Evolutionary conservation across 1,140 invertebrate genomes (phyloP), one percentile per base, ranked within the genome.

Genomic region (Helicoverpa armigera): DNA sequence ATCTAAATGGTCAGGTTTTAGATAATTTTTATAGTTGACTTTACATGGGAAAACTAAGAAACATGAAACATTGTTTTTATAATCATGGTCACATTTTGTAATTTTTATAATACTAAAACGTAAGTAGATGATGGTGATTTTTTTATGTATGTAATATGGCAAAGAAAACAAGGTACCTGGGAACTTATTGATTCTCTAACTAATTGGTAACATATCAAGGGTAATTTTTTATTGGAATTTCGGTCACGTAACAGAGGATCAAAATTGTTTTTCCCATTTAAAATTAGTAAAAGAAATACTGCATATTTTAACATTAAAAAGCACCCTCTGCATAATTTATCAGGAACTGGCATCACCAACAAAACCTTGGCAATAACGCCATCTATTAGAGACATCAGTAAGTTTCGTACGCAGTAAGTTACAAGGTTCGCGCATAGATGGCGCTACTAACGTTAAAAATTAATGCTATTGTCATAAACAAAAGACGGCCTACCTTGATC

Each of bases 401-500:
- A 0, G 0, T 3, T 31, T 48, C 7, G 9, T 0, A 2, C 12
- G 7, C 16, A 12, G 1, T 0, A 5, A 75, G 35, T 61, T n/a
- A 43, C 7, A 43, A 2, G 2, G 4, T 2, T 2, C 12, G 29
- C 14, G 16, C 16, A 82, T 79, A 86, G 85, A 88, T 85, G 83
- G 81, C 87, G 81, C 14, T 84, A 10, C 60, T 29, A 81, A 60
- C 48, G 11, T 18, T 1, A 1, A 9, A 12, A 79, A 80, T 35
- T 86, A 67, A 11, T 29, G 14, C 23, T 2, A 53, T 3, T 23
- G 53, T 31, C n/a, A 31, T 70, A 53, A 11, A 72, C 2, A 70
- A 23, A 29, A 51, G 13, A 48, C 10, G 29, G 31, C 50, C 4
- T 23, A 92, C 92, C 89, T 92, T 93, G 74, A 94, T 90, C 83